Evolutionary conservation across 2,888 invertebrate species (phyloP).

Genomic region (Norana najaformis): DNA sequence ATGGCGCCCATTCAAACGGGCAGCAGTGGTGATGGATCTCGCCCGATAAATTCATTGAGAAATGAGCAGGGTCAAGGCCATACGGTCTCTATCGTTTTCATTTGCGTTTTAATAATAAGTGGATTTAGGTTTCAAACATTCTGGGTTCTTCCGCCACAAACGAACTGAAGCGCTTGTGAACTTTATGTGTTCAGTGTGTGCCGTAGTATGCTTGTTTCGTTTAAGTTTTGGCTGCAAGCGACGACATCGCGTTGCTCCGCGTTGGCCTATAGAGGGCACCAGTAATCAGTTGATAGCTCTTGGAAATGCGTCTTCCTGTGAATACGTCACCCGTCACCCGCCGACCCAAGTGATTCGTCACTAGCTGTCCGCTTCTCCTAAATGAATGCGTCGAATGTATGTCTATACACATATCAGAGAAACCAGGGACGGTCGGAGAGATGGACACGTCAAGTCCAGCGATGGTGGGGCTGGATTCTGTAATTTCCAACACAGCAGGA

Average conservation of each 20-base stretch:
- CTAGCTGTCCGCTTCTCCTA: neutral
- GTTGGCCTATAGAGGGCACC: neutral
- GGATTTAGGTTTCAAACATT: too few species aligned
- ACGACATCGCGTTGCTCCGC: neutral
- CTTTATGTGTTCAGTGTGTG: neutral
- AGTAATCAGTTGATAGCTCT: neutral
- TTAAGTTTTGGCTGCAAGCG: neutral
- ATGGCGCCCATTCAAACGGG: too few species aligned
- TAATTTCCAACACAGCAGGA: neutral
- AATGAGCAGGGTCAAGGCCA: too few species aligned
- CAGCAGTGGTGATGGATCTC: neutral
- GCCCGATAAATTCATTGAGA: too few species aligned
- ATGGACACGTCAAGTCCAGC: neutral
- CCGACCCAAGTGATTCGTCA: conserved; percentile 13
- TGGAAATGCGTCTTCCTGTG: conserved; percentile 5
- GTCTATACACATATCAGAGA: neutral
- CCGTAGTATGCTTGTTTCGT: too few species aligned
- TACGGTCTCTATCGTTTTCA: too few species aligned
- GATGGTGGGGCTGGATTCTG: neutral
- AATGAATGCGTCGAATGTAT: neutral
- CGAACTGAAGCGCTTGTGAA: neutral
- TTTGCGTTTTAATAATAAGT: too few species aligned
- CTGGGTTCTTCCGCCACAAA: too few species aligned
- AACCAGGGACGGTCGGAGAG: neutral
- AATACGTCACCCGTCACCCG: neutral